Conservation (phyloP, 2,113 vertebrate genomes). For the Neogale vison region DNA sequence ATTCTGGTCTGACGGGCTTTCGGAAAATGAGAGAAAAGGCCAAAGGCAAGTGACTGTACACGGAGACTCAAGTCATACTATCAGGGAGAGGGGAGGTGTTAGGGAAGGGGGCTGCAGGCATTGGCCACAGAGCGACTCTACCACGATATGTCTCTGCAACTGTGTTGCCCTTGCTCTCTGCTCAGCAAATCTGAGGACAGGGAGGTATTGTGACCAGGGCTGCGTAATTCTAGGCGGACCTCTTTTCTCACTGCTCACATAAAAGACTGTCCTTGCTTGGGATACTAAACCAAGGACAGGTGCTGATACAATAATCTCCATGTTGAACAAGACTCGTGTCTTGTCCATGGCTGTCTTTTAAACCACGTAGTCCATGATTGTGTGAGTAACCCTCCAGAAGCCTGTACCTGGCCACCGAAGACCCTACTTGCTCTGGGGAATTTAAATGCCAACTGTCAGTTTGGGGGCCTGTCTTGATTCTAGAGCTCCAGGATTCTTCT, state of each 20-base stretch:
- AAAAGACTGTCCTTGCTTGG: not conserved
- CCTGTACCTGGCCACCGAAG: not conserved
- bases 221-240: not conserved
- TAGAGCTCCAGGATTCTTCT: not conserved
- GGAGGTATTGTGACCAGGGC: not conserved
- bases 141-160: not conserved
- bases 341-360: not conserved
- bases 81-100: fast-evolving
- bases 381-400: not conserved
- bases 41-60: not conserved
- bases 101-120: too few relatives aligned
- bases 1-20: not conserved
- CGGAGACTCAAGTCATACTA: not conserved
- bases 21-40: not conserved
- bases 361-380: not conserved
- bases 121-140: not conserved
- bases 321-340: not conserved
- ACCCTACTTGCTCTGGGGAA: not conserved
- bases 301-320: not conserved
- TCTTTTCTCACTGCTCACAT: not conserved
- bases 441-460: not conserved
- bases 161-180: not conserved
- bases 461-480: not conserved
- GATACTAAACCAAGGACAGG: not conserved
- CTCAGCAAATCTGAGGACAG: not conserved